These are phyloP conservation scores for Propithecus coquereli DNA, from an alignment of 2,113 vertebrate species.

Conservation along the genomic window DNA sequence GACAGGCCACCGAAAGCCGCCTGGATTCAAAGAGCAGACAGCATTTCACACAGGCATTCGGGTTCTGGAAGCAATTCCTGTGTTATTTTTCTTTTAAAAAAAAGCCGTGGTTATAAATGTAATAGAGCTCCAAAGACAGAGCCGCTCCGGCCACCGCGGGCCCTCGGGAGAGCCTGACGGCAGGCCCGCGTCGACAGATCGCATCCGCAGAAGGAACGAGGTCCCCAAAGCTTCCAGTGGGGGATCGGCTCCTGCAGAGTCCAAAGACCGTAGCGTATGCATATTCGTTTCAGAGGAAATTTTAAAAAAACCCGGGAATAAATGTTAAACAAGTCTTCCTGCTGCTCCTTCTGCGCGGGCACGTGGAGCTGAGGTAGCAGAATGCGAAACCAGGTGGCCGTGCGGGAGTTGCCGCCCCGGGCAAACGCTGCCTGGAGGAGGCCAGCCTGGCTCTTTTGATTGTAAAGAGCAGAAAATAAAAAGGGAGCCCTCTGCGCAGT, in stretches of 20 bases:
- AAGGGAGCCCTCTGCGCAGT: neutral
- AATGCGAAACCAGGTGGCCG: constrained; percentile 39
- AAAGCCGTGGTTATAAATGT: constrained; percentile 18
- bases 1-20: neutral
- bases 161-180: constrained; percentile 37
- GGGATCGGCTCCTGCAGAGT: constrained; percentile 69
- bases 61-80: constrained; percentile 67
- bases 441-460: neutral
- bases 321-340: constrained; percentile 69
- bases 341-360: constrained; percentile 43
- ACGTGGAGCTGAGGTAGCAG: constrained; percentile 16
- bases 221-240: constrained; percentile 57
- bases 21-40: constrained; percentile 13
- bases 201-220: constrained; percentile 57
- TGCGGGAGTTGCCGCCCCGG: neutral
- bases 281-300: constrained; percentile 75
- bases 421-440: neutral
- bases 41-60: constrained; percentile 20
- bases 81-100: constrained; percentile 64
- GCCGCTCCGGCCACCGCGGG: neutral
- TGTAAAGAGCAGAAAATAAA: constrained; percentile 26
- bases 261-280: constrained; percentile 60
- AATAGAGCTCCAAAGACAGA: constrained; percentile 44
- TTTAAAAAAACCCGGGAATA: constrained; percentile 61
- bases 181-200: constrained; percentile 62